Conservation (phyloP, 2,113 vertebrate genomes). For the Tringa solitaria region DNA sequence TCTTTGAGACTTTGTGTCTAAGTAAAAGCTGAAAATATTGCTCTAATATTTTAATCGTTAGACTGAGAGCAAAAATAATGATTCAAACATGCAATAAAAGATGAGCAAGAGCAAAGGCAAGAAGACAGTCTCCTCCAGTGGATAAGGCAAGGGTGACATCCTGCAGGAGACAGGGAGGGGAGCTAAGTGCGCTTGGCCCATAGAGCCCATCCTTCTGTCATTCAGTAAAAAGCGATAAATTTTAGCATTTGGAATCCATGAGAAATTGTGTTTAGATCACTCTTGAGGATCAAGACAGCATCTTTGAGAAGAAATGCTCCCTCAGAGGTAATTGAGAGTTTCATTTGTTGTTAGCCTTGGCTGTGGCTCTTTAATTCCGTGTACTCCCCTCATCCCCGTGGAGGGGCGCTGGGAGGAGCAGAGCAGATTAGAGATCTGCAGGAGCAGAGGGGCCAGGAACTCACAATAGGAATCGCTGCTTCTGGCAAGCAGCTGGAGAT, state of each 20-base stretch:
- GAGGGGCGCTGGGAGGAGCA: not conserved
- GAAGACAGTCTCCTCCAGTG: accelerated
- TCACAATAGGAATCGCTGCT: accelerated
- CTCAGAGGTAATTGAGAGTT: not conserved
- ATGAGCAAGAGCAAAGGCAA: not conserved
- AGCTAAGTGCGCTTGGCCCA: accelerated
- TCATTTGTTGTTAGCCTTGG: not conserved
- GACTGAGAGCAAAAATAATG: not conserved
- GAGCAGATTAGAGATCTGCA: not conserved
- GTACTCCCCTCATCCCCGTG: not conserved
- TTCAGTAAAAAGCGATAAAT: not conserved
- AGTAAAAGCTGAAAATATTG: not conserved
- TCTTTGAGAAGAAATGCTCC: not conserved
- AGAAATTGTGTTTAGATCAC: not conserved
- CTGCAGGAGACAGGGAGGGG: not conserved
- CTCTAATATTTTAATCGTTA: not conserved
- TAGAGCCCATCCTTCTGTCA: not conserved
- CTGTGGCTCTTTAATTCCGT: not conserved
- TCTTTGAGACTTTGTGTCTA: not conserved
- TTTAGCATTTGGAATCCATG: not conserved
- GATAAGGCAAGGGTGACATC: not conserved
- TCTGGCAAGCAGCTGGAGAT: not conserved
- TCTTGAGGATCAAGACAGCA: not conserved
- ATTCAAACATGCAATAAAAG: not conserved
- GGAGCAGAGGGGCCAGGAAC: not conserved